phyloP scores from a whole-genome alignment of 2,888 invertebrate genomes.

The Onthophagus sagittarius region DNA sequence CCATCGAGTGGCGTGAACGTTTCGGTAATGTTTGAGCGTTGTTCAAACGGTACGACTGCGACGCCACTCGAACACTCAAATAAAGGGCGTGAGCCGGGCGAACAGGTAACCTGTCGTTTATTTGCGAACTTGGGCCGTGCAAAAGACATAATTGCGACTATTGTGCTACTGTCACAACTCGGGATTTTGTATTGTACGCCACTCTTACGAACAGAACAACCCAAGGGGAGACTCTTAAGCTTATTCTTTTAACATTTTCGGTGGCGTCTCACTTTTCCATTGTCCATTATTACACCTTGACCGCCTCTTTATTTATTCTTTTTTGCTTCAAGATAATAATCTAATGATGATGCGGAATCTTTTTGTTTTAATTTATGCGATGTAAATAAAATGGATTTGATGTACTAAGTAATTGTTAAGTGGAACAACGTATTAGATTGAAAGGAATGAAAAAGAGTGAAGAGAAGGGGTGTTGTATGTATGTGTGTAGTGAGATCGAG shows the following conservation, averaged over 20 bases:
- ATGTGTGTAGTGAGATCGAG: background rate
- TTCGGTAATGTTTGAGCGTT: background rate
- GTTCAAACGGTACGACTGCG: background rate
- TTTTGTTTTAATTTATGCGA: too few species aligned
- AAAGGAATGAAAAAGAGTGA: background rate
- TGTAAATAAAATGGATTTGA: too few species aligned
- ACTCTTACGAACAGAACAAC: constrained; percentile 11
- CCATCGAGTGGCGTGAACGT: background rate
- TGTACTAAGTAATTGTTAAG: background rate
- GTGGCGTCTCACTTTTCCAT: background rate
- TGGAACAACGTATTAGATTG: background rate
- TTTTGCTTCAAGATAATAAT: background rate
- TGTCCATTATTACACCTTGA: background rate
- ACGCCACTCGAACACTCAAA: background rate
- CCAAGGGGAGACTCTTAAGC: background rate
- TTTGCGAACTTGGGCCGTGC: constrained; percentile 20
- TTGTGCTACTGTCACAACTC: constrained; percentile 49
- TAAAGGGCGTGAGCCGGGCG: background rate
- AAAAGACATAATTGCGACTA: constrained; percentile 47
- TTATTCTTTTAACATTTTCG: background rate
- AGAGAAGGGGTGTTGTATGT: background rate
- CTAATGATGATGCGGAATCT: too few species aligned
- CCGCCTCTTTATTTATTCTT: background rate
- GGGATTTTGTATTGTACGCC: constrained; percentile 43
- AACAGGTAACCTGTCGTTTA: background rate